Evolutionary conservation across 2,888 invertebrate species (phyloP).

Genomic region (Muschampia plurimacula): DNA sequence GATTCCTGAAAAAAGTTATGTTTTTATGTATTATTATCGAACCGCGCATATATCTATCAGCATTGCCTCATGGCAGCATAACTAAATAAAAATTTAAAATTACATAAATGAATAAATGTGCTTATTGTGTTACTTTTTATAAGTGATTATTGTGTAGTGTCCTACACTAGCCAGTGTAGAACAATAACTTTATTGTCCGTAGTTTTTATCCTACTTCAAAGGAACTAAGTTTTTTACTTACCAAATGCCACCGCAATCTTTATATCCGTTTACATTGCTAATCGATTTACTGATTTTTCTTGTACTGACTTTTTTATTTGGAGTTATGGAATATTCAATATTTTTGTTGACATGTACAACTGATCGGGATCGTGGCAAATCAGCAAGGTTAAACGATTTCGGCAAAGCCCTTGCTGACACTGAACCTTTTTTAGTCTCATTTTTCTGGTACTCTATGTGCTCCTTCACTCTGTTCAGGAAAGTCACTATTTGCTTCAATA

Average conservation of each 20-base stretch:
- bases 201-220: no score
- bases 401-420: conserved; percentile 51
- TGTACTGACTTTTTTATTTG: conserved; percentile 67
- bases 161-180: no score
- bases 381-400: conserved; percentile 60
- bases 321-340: conserved; percentile 61
- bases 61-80: no score
- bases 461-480: conserved; percentile 89
- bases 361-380: conserved; percentile 75
- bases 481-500: conserved; percentile 89
- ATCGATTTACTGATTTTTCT: conserved; percentile 80
- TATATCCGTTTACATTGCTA: conserved; percentile 74
- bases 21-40: no score
- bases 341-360: conserved; percentile 75
- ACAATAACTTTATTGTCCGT: no score
- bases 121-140: no score
- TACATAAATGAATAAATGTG: no score
- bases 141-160: no score
- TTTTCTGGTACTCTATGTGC: conserved; percentile 82
- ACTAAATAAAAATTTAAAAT: no score
- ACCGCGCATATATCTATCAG: no score
- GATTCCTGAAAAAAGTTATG: conserved; percentile 62
- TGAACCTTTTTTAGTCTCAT: conserved; percentile 56
- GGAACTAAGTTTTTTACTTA: conserved; percentile 54
- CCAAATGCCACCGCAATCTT: conserved; percentile 67